phyloP scores from a whole-genome alignment of 2,797 vertebrate species.

The Myripristis jacobus region DNA sequence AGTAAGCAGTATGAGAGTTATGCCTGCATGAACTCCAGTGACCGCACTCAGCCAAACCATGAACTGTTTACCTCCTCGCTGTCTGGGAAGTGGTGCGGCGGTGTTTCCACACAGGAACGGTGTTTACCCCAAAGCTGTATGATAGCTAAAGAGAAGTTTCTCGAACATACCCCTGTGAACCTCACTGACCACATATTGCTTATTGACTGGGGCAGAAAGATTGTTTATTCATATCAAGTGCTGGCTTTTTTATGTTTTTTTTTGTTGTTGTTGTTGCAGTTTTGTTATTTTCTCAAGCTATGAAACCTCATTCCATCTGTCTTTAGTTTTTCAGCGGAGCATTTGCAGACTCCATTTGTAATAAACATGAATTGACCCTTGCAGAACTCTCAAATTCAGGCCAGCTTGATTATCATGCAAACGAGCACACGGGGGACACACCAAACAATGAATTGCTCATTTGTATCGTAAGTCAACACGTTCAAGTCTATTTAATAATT shows the following conservation, averaged over 20 bases:
- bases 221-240: too few species aligned
- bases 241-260: too few species aligned
- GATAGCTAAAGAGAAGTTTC: conserved; percentile 30
- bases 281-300: too few species aligned
- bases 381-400: conserved; percentile 34
- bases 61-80: conserved; percentile 41
- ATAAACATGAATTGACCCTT: conserved; percentile 33
- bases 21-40: conserved; percentile 46
- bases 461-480: conserved; percentile 34
- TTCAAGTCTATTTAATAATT: conserved; percentile 33
- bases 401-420: conserved; percentile 38
- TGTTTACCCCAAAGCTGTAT: conserved; percentile 39
- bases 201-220: too few species aligned
- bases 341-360: background rate
- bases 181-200: conserved; percentile 26
- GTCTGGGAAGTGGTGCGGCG: conserved; percentile 47
- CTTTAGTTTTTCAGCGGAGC: background rate
- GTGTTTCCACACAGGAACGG: conserved; percentile 26
- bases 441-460: conserved; percentile 37
- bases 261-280: too few species aligned
- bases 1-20: conserved; percentile 49
- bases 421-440: conserved; percentile 36
- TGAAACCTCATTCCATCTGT: background rate
- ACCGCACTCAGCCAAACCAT: conserved; percentile 39
- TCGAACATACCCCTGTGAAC: conserved; percentile 26